A percentile compares a stretch with the other conserved stretches of the same genome.
phyloP scores from a whole-genome alignment of 2,888 invertebrate genomes.

The Perithous albicinctus region DNA sequence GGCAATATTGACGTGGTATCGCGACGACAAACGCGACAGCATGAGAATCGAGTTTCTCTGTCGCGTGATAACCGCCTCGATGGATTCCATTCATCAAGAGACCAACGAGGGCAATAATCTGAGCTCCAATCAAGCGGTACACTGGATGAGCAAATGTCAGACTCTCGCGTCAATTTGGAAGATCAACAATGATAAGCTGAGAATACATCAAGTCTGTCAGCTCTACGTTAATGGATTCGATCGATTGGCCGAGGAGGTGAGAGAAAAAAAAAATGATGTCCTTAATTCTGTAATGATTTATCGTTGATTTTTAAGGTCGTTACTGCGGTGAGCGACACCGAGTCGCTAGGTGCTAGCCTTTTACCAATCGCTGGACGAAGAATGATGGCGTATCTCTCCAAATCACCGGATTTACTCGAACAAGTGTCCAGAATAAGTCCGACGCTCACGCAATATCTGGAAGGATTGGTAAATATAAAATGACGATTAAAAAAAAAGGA shows the following conservation, averaged over 20 bases:
- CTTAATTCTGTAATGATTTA: slow-evolving; percentile 84
- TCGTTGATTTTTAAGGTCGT: slow-evolving; percentile 86
- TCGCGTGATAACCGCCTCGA: slow-evolving; percentile 90
- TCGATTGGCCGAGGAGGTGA: slow-evolving; percentile 87
- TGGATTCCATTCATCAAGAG: slow-evolving; percentile 89
- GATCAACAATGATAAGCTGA: slow-evolving; percentile 89
- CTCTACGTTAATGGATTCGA: slow-evolving; percentile 87
- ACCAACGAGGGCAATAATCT: slow-evolving; percentile 85
- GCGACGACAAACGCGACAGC: slow-evolving; percentile 89
- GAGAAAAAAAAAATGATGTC: background rate
- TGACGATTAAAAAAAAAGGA: background rate
- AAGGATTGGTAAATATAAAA: slow-evolving; percentile 85
- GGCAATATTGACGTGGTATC: slow-evolving; percentile 79
- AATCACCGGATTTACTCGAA: slow-evolving; percentile 87
- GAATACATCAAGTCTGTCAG: slow-evolving; percentile 91
- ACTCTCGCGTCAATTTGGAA: slow-evolving; percentile 92
- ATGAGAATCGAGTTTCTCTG: slow-evolving; percentile 91
- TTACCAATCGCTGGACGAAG: slow-evolving; percentile 93
- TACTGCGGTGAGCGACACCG: slow-evolving; percentile 89
- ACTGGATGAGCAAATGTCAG: slow-evolving; percentile 91
- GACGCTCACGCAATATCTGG: slow-evolving; percentile 91
- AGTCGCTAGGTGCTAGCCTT: slow-evolving; percentile 89
- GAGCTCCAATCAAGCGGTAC: slow-evolving; percentile 85
- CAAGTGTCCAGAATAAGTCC: slow-evolving; percentile 92
- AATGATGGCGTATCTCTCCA: slow-evolving; percentile 88